phyloP scores from a whole-genome alignment of 2,888 invertebrate species.

The Nudaria mundana region DNA sequence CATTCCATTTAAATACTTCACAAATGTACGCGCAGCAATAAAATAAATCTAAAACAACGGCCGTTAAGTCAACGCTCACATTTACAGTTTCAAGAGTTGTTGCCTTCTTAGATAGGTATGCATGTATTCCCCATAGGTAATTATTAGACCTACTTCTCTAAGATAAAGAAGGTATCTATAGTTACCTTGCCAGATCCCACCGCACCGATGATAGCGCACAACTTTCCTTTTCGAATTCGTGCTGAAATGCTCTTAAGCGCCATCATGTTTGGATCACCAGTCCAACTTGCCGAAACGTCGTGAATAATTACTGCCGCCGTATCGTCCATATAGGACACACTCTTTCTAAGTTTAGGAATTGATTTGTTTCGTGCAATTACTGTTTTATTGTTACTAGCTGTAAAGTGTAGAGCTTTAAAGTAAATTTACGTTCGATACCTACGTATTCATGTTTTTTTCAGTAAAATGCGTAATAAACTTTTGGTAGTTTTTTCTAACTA shows the following conservation, averaged over 20 bases:
- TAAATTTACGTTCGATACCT: no score
- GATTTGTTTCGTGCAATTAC: constrained; percentile 1
- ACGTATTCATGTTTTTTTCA: no score
- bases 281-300: constrained; percentile 77
- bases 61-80: no score
- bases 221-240: constrained; percentile 77
- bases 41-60: no score
- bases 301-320: constrained; percentile 55
- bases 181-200: constrained; percentile 87
- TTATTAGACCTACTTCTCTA: no score
- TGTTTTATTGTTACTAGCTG: constrained; percentile 3
- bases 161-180: neutral
- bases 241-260: constrained; percentile 79
- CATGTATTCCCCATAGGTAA: no score
- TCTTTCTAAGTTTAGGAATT: constrained; percentile 41
- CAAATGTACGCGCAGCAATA: no score
- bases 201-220: constrained; percentile 87
- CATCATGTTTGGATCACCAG: constrained; percentile 69
- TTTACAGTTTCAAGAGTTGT: no score
- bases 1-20: no score
- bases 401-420: neutral
- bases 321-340: constrained; percentile 55
- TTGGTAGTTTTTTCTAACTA: no score
- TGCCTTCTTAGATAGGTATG: no score
- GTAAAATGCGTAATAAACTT: no score